Conservation (phyloP, 2,888 invertebrate genomes). For the Dryadula phaetusa region DNA sequence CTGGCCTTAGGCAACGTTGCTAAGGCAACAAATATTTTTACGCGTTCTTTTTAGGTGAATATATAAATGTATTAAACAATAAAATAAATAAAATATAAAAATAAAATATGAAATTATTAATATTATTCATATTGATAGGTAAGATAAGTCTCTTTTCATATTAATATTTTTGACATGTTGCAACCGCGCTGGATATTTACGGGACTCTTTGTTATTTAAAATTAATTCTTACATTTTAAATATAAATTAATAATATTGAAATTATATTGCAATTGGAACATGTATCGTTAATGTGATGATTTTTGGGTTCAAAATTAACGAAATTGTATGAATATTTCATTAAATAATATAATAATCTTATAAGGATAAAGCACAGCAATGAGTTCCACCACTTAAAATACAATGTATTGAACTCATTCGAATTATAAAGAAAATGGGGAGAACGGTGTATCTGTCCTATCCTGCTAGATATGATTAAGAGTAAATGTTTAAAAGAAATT, state of each 20-base stretch:
- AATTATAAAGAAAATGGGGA: too few species aligned
- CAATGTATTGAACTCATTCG: too few species aligned
- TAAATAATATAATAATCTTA: neutral
- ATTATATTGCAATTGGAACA: neutral
- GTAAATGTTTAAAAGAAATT: too few species aligned
- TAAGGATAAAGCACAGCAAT: too few species aligned
- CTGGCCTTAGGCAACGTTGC: too few species aligned
- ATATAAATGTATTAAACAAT: neutral
- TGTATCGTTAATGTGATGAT: neutral
- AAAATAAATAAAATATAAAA: too few species aligned
- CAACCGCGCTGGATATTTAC: slow-evolving; percentile 7
- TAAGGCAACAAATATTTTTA: too few species aligned
- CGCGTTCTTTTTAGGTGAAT: too few species aligned
- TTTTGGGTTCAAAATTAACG: neutral
- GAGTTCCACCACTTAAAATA: too few species aligned
- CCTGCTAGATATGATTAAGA: too few species aligned
- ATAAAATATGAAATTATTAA: too few species aligned
- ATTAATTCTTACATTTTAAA: slow-evolving; percentile 12
- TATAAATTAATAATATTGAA: slow-evolving; percentile 1
- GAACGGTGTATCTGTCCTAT: too few species aligned
- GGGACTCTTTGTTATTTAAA: slow-evolving; percentile 13
- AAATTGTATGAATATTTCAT: neutral
- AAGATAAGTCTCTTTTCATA: slow-evolving; percentile 13
- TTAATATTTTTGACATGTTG: slow-evolving; percentile 13
- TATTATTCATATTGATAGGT: slow-evolving; percentile 7